phyloP scores from a whole-genome alignment of 2,113 vertebrate genomes.

The Melospiza melodia region DNA sequence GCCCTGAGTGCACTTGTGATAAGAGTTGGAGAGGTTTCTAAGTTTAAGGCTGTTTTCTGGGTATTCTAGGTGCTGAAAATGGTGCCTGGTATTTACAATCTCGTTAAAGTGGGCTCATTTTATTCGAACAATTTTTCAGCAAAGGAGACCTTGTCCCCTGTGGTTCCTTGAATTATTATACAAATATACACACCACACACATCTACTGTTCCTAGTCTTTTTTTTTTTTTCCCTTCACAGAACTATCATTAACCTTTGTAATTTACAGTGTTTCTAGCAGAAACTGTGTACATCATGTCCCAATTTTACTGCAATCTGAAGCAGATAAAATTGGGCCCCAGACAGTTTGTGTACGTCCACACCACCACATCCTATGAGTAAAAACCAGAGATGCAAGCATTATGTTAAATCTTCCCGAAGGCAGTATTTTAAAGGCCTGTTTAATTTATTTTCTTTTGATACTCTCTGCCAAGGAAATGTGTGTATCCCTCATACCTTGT shows the following conservation, averaged over 20 bases:
- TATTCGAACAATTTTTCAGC: not conserved
- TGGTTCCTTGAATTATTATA: not conserved
- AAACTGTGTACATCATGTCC: not conserved
- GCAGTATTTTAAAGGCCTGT: not conserved
- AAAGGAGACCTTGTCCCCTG: not conserved
- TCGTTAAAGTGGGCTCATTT: not conserved
- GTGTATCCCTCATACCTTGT: not conserved
- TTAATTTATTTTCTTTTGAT: not conserved
- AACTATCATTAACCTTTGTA: not conserved
- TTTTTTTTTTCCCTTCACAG: not conserved
- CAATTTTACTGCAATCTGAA: not conserved
- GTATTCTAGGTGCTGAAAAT: not conserved
- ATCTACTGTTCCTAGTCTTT: not conserved
- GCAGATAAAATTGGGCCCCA: not conserved
- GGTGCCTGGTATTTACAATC: not conserved
- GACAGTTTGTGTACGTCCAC: not conserved
- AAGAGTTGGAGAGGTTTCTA: not conserved
- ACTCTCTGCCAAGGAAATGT: not conserved
- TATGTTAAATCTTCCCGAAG: not conserved
- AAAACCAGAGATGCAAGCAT: not conserved
- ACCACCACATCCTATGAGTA: not conserved
- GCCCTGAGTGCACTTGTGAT: not conserved
- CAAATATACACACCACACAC: not conserved
- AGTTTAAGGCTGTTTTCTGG: not conserved
- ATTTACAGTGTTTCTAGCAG: not conserved